Evolutionary conservation across 2,888 invertebrate species (phyloP).

Genomic region (Sclerodermus sp.): DNA sequence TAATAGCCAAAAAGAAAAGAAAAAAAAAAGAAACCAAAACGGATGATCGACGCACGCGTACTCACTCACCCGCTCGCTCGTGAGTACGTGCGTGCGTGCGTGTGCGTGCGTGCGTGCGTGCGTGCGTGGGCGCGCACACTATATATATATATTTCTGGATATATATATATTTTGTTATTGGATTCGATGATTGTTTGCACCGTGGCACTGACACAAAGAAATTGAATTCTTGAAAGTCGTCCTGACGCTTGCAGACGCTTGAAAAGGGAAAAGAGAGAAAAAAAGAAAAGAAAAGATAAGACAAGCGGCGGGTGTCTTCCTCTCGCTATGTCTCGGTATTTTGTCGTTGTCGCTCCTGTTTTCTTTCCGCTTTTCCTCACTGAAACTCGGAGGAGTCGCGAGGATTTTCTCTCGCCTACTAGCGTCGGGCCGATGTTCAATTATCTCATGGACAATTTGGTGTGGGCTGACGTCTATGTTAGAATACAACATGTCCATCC

Average conservation of each 20-base stretch:
- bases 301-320: neutral
- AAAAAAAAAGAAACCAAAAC: too few species aligned
- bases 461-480: slow-evolving; percentile 58
- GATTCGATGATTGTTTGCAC: slow-evolving; percentile 57
- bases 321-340: neutral
- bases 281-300: neutral
- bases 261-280: too few species aligned
- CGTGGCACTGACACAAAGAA: slow-evolving; percentile 55
- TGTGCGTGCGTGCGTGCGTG: too few species aligned
- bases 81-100: neutral
- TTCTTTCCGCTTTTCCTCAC: slow-evolving; percentile 10
- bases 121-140: slow-evolving; percentile 1
- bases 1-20: too few species aligned
- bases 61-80: neutral
- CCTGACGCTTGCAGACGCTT: neutral
- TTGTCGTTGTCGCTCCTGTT: neutral
- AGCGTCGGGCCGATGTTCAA: slow-evolving; percentile 35
- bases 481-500: slow-evolving; percentile 56
- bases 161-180: slow-evolving; percentile 47
- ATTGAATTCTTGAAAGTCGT: slow-evolving; percentile 29
- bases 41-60: too few species aligned
- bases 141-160: slow-evolving; percentile 13
- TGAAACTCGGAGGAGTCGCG: neutral
- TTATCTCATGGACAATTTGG: slow-evolving; percentile 53
- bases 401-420: too few species aligned